Evolutionary conservation across 2,888 invertebrate genomes (phyloP).

Genomic region (Stenichneumon culpator): DNA sequence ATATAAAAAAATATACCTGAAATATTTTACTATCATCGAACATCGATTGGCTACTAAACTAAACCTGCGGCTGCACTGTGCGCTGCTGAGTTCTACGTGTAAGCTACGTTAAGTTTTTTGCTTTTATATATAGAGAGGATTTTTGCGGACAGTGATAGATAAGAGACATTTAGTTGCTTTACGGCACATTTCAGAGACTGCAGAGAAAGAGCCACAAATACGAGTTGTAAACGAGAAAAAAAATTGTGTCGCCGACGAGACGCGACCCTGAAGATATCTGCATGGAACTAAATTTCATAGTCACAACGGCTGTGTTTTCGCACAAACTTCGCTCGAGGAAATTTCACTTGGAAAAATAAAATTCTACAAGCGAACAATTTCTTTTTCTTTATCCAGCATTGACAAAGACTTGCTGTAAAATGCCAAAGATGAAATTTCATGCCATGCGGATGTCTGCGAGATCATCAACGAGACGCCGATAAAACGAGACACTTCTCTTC

Average conservation of each 20-base stretch:
- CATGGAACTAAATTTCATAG: background rate
- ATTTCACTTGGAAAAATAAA: too few relatives aligned
- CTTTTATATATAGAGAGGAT: background rate
- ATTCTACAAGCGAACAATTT: too few relatives aligned
- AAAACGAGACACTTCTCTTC: background rate
- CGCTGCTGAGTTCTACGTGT: slow-evolving; percentile 18
- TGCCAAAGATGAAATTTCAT: too few relatives aligned
- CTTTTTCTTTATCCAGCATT: too few relatives aligned
- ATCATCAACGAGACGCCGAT: background rate
- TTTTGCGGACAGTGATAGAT: slow-evolving; percentile 9
- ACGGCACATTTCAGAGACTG: slow-evolving; percentile 22
- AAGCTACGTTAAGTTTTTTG: slow-evolving; percentile 2
- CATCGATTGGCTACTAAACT: slow-evolving; percentile 19
- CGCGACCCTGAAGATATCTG: background rate
- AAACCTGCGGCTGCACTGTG: slow-evolving; percentile 23
- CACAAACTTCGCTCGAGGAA: too few relatives aligned
- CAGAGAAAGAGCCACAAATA: slow-evolving; percentile 19
- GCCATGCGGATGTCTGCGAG: background rate
- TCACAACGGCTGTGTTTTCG: too few relatives aligned
- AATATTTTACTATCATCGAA: slow-evolving; percentile 13
- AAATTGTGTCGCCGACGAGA: background rate
- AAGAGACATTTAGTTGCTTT: slow-evolving; percentile 7
- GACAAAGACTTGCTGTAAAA: too few relatives aligned
- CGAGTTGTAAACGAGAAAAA: background rate
- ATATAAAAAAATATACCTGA: background rate